Base-by-base conservation (phyloP, 2,113 vertebrate species). In the Mus pahari region DNA sequence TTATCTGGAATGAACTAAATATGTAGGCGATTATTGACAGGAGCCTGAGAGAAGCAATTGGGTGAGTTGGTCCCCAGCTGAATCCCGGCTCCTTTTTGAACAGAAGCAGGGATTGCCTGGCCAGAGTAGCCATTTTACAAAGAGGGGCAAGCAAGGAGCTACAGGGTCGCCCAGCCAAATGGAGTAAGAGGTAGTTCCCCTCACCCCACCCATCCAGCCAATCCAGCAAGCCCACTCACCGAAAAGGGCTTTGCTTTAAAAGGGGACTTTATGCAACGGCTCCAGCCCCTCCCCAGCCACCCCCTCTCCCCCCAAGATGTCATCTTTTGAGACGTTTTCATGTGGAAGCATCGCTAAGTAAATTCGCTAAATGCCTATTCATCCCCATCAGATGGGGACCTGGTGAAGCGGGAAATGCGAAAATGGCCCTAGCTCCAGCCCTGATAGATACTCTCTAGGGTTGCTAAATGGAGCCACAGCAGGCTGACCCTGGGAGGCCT, bases 281-380 rank as follows among this genome's bases (percentile, higher is more conserved):
- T 92, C 97, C 88, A 96, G 62, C 62, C 62, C 62, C 62, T 28
- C 62, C 62, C 50, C 0, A 0, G 1, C 68, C 17, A 0, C 79
- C 39, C 91, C 22, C 50, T 66, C 74, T 97, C 95, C 64, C 78
- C 60, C 87, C 0, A 97, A 98, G 97, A 98, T 98, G 97, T 98
- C 96, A 93, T 92, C 98, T 97, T 98, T 98, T 98, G 98, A 98
- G 98, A 96, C 66, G 96, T 98, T 98, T 97, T 98, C 98, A 98
- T 98, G 98, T 98, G 98, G 98, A 99, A 99, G 98, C 97, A 98
- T 98, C 84, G 95, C 98, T 98, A 98, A 99, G 98, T 98, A 98
- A 98, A 99, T 98, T 98, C 97, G 70, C 97, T 98, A 98, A 98
- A 98, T 98, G 98, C 97, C 98, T 96, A 98, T 98, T 98, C 98